Evolutionary conservation across 1,140 invertebrate genomes (phyloP), one percentile per base, ranked within the genome.

Genomic region (Drosophila asahinai): DNA sequence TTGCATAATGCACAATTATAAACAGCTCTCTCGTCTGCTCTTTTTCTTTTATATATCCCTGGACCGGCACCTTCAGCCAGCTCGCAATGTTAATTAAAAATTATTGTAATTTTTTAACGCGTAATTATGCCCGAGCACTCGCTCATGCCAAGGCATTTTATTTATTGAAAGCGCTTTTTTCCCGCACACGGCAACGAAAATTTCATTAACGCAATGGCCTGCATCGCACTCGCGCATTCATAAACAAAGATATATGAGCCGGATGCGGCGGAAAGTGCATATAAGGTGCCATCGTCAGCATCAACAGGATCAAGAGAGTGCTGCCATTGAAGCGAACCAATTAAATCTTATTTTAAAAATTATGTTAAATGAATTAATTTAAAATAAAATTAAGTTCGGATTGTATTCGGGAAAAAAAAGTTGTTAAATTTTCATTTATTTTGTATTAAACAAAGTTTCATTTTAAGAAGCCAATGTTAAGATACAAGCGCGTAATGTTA

Each of bases 1-100:
- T 87, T 87, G 83, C 83, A 87, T 89, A 83, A 87, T 78, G 72
- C 51, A 74, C 84, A 78, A 83, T 83, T 83, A 89, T 83, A 87
- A 78, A 68, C 68, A 73, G 64, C 66, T 72, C 62, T 45, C 65
- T 15, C 27, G 45, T 38, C 61, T 58, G 27, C 17, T 47, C 55
- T 54, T 79, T 54, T 51, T 63, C 54, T 66, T 52, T 36, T 55
- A 48, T 74, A 73, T 63, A 79, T 25, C 22, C 83, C 75, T 82
- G 70, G 49, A 30, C 27, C 25, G 36, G 22, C 43, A 22, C 43
- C 54, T 55, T 55, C 66, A 25, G 63, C 65, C 55, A 51, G 47
- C 27, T 52, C 47, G 49, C 76, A 74, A 84, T 84, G 74, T 90
- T 89, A 89, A 90, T 89, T 89, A 89, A 89, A 90, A 89, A 89